Base-by-base conservation (phyloP, 2,113 vertebrate species). In the Muscicapa adusta region DNA sequence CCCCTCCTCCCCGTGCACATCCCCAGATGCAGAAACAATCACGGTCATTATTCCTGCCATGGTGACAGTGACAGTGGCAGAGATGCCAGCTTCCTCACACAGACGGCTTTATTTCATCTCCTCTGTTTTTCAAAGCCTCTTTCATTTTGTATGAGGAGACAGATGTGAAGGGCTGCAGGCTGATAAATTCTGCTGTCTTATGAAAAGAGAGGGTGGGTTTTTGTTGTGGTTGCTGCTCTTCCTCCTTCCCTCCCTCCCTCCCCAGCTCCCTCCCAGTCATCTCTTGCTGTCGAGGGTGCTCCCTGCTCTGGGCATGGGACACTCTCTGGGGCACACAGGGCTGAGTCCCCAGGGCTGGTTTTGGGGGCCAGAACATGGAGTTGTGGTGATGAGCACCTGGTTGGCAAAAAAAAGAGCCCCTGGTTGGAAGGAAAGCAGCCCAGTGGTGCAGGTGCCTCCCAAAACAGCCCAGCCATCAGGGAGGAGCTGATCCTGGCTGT, bases 141-240 rank as follows among this genome's bases (percentile, higher is more conserved):
- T 97, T 97, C 97, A 97, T 97, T 97, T 96, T 96, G 96, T 77
- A 62, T 94, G 95, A 97, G 95, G 93, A 96, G 97, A 97, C 98
- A 98, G 97, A 97, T 98, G 97, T 96, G 97, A 95, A 96, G 95
- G 97, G 96, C 97, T 96, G 61, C 97, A 80, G 90, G 96, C 94
- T 96, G 93, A 88, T 96, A 96, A 93, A 97, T 97, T 94, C 97
- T 96, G 97, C 96, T 83, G 56, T 91, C 97, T 96, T 93, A 80
- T 85, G 95, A 85, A 90, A 96, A 97, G 92, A 97, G 96, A 96
- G 96, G 94, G 95, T 87, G 93, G 93, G 92, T 97, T 95, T 97
- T 93, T 97, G 95, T 94, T 94, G 76, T 92, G 90, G 63, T 95
- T 90, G 79, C 90, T 91, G 75, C 85, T 85, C 85, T 96, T 82